Evolutionary conservation across 2,888 invertebrate species (phyloP), one percentile per base, ranked within the genome.

Genomic region (Xylocampa areola): DNA sequence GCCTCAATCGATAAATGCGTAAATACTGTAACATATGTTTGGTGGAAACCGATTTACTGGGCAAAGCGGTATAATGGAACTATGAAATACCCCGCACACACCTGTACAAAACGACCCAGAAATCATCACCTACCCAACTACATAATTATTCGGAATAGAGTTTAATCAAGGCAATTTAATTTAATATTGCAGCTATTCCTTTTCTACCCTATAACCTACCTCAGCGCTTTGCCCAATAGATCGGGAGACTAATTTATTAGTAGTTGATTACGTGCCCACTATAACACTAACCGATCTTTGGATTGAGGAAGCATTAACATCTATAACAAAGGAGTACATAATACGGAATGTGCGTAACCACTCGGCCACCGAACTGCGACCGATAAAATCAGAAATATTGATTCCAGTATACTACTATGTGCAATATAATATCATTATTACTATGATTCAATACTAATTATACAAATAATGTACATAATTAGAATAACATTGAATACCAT

Each of bases 1-100:
- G 87, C 90, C 87, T 90, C 89, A 75, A 85, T 86, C 79, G 75
- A 83, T 90, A 92, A 92, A 92, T 92, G 93, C 92, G 80, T 85
- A 85, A 93, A 93, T 93, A 93, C 93, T 93, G 92, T 79, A 76
- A 80, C 62, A 70, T 70, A 72, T 69, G 52, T 65, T 48, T 60
- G 35, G 25, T 41, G 36, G 19, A 32, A 55, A 52, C 45, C 48
- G 43, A 36, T 59, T 61, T 65, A 53, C 55, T 67, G 33, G 43
- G 23, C 55, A 58, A 60, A 49, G 29, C 51, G 47, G 35, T 25
- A 37, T 35, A 64, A 41, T 45, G 23, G 17, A 70, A 48, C 67
- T 57, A 66, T 45, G 33, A 49, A 52, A 45, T 49, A 59, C 37
- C 63, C 41, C 43, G 17, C 14, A 45, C 41, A 50, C 23, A 43